Conservation (phyloP, 2,888 invertebrate species). For the Ecliptopera silaceata region DNA sequence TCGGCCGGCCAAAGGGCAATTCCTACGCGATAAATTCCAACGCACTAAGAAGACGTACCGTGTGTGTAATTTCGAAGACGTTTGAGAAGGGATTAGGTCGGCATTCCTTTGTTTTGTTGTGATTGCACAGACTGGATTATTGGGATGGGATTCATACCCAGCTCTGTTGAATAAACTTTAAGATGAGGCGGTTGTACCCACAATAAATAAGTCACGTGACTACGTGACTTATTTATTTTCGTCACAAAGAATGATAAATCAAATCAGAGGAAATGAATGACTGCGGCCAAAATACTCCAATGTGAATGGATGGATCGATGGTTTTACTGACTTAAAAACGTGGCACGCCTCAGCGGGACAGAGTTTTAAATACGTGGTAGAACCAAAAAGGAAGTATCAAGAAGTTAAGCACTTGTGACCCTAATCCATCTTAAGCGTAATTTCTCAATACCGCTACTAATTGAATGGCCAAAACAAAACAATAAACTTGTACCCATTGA, state of each 20-base stretch:
- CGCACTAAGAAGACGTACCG: constrained; percentile 15
- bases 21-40: constrained; percentile 52
- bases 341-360: no score
- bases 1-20: constrained; percentile 55
- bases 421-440: background rate
- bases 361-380: no score
- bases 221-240: no score
- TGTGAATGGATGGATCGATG: no score
- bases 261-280: no score
- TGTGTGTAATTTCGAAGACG: constrained; percentile 21
- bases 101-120: constrained; percentile 9
- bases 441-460: constrained; percentile 23
- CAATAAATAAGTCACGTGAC: no score
- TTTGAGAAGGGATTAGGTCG: constrained; percentile 20
- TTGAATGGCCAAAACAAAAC: constrained; percentile 50
- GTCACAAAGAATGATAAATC: no score
- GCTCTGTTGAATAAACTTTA: background rate
- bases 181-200: background rate
- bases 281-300: no score
- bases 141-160: background rate
- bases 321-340: no score
- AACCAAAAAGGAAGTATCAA: background rate
- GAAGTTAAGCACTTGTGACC: background rate
- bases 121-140: constrained; percentile 8
- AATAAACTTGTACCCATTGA: constrained; percentile 68